Conservation (phyloP, 2,113 vertebrate species). For the Notechis scutatus region DNA sequence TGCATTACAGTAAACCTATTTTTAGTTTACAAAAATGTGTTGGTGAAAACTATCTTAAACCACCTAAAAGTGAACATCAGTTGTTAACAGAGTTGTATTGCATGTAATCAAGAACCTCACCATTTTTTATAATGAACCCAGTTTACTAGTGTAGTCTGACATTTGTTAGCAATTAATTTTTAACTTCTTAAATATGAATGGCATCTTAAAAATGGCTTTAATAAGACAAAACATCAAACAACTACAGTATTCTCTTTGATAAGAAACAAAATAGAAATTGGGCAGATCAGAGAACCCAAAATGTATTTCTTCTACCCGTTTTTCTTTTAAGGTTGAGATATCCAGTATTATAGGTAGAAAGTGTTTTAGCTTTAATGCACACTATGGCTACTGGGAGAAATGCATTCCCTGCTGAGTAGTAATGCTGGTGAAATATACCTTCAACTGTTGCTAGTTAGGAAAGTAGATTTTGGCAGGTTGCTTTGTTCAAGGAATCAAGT, state of each 20-base stretch:
- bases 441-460: conserved; percentile 57
- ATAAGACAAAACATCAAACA: conserved; percentile 43
- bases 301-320: conserved; percentile 66
- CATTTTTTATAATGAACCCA: conserved; percentile 49
- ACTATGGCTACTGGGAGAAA: conserved; percentile 44
- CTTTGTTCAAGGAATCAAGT: conserved; percentile 51
- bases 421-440: conserved; percentile 75
- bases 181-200: conserved; percentile 61
- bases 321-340: conserved; percentile 63
- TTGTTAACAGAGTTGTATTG: conserved; percentile 56
- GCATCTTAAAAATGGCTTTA: conserved; percentile 43
- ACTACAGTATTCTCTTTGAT: conserved; percentile 42
- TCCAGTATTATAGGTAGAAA: conserved; percentile 57
- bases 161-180: conserved; percentile 54
- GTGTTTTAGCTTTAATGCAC: conserved; percentile 50
- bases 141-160: conserved; percentile 42
- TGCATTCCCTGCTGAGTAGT: conserved; percentile 66
- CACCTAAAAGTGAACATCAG: conserved; percentile 56
- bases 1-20: conserved; percentile 73
- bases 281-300: conserved; percentile 62
- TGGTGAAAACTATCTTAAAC: conserved; percentile 64
- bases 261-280: conserved; percentile 58
- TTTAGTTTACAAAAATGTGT: conserved; percentile 69
- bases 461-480: conserved; percentile 61
- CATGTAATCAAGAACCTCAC: conserved; percentile 51